Evolutionary conservation across 64 coral and sea anemone genomes (phyloP).

Genomic region (Dendrophyllia cribrosa): DNA sequence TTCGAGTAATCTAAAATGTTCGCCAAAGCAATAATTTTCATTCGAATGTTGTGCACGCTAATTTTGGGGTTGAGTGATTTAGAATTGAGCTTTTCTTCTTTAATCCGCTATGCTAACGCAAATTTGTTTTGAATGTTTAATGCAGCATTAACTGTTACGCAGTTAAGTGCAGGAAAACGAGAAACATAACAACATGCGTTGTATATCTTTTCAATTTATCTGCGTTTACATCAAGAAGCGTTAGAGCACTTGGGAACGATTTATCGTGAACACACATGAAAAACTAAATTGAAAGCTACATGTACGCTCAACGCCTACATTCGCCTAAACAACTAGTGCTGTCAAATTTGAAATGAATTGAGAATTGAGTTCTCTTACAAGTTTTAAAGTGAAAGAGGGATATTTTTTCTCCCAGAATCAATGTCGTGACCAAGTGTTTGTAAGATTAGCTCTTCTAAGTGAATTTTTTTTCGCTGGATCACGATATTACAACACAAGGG

Average conservation of each 20-base stretch:
- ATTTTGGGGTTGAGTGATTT: neutral
- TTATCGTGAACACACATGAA: neutral
- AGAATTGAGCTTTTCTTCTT: neutral
- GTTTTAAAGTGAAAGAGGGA: neutral
- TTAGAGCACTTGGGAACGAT: neutral
- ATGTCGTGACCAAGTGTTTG: conserved; percentile 33
- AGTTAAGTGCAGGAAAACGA: neutral
- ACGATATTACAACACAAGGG: neutral
- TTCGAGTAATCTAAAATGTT: neutral
- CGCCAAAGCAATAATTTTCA: neutral
- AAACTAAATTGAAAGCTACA: neutral
- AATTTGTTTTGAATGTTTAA: neutral
- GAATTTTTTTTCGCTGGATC: neutral
- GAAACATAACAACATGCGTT: neutral
- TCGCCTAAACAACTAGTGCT: neutral
- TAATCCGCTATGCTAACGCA: neutral
- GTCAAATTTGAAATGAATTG: neutral
- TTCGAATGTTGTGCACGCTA: neutral
- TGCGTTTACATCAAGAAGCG: neutral
- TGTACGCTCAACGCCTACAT: neutral
- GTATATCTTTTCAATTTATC: neutral
- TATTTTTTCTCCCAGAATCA: neutral
- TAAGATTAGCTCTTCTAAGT: neutral
- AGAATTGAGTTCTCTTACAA: neutral
- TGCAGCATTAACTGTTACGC: neutral